phyloP scores from a whole-genome alignment of 2,797 vertebrate genomes.

The Aerospiza tachiro region DNA sequence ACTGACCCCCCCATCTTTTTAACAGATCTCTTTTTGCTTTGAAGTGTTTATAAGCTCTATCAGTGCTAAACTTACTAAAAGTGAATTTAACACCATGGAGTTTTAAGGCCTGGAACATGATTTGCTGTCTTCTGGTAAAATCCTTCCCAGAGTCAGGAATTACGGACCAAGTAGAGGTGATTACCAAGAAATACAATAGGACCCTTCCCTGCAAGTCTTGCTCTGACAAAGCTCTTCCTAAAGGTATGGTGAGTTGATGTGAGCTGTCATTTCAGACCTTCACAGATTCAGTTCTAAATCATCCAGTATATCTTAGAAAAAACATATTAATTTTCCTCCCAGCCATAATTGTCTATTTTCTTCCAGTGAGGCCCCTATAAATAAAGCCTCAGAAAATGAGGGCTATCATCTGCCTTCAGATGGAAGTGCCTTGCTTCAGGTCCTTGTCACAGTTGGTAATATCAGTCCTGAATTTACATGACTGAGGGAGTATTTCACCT shows the following conservation, averaged over 20 bases:
- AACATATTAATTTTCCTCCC: not conserved
- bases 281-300: not conserved
- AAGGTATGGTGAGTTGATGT: not conserved
- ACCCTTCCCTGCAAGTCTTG: not conserved
- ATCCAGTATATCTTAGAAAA: not conserved
- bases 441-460: not conserved
- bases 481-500: not conserved
- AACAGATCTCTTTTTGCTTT: slow-evolving; percentile 16
- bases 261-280: not conserved
- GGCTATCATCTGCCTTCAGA: not conserved
- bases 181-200: not conserved
- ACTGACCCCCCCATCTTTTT: not conserved
- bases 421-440: not conserved
- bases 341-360: not conserved
- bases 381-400: not conserved
- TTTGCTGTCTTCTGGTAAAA: not conserved
- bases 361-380: not conserved
- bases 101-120: not conserved
- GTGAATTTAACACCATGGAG: not conserved
- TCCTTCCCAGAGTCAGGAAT: not conserved
- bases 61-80: not conserved
- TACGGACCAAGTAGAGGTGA: not conserved
- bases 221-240: not conserved
- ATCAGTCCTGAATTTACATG: not conserved
- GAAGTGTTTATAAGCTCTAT: not conserved